A percentile compares a stretch with the other conserved stretches of the same genome.
Conservation (phyloP, 1,140 invertebrate species). For the Hyles euphorbiae region DNA sequence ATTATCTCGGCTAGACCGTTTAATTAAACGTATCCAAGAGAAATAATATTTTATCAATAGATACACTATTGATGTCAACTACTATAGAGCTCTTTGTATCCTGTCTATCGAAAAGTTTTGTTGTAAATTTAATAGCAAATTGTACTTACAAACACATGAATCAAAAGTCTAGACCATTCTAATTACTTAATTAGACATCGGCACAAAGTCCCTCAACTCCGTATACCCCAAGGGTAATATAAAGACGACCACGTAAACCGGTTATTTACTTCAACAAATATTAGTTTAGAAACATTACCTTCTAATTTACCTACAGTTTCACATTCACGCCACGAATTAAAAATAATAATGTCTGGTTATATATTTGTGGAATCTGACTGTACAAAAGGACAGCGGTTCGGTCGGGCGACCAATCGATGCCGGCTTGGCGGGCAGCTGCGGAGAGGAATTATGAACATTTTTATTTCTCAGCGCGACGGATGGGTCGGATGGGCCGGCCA, state of each 20-base stretch:
- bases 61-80: too few species aligned
- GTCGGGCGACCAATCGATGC: slow-evolving; percentile 37
- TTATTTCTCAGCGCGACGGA: slow-evolving; percentile 41
- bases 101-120: too few species aligned
- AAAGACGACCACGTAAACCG: neutral
- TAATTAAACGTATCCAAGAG: too few species aligned
- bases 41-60: too few species aligned
- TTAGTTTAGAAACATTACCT: neutral
- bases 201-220: too few species aligned
- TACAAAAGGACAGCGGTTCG: slow-evolving; percentile 55
- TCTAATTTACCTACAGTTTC: neutral
- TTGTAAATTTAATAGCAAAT: too few species aligned
- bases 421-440: slow-evolving; percentile 68
- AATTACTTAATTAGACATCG: too few species aligned
- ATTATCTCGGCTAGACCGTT: too few species aligned
- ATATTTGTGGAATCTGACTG: slow-evolving; percentile 54
- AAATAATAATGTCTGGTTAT: slow-evolving; percentile 62
- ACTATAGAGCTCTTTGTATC: too few species aligned
- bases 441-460: slow-evolving; percentile 72
- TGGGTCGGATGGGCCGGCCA: slow-evolving; percentile 25
- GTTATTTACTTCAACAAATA: too few species aligned
- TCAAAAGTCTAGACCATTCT: too few species aligned
- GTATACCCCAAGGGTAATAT: neutral
- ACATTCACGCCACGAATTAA: slow-evolving; percentile 53
- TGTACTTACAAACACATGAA: too few species aligned